phyloP scores from a whole-genome alignment of 2,888 invertebrate genomes.

The Stegana nigrithorax region DNA sequence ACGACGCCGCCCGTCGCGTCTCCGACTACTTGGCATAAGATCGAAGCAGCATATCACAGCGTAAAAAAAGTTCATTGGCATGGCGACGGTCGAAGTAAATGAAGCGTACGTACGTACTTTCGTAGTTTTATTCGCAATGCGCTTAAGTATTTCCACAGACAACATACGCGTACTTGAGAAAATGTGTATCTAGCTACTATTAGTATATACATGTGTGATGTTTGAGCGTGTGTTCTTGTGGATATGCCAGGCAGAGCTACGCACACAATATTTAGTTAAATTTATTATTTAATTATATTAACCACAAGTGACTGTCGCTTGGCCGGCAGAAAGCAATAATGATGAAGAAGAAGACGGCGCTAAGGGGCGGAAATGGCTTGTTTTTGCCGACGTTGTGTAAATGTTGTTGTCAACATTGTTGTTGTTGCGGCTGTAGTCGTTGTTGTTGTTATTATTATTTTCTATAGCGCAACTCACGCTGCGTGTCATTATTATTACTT shows the following conservation, averaged over 20 bases:
- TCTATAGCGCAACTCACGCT: constrained; percentile 8
- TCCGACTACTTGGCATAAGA: background rate
- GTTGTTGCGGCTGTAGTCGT: background rate
- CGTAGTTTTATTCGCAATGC: constrained; percentile 6
- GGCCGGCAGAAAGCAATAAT: background rate
- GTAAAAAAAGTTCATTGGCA: constrained; percentile 47
- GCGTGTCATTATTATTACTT: constrained; percentile 8
- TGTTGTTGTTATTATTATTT: background rate
- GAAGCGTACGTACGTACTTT: background rate
- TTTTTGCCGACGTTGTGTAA: background rate
- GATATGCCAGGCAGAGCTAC: too few relatives aligned
- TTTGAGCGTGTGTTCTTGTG: too few relatives aligned
- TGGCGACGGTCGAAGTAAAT: constrained; percentile 44
- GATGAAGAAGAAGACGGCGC: background rate
- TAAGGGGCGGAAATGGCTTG: background rate
- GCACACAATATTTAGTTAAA: constrained; percentile 34
- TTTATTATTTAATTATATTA: constrained; percentile 53
- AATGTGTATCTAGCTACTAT: too few relatives aligned
- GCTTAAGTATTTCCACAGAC: constrained; percentile 1
- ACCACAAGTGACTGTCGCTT: constrained; percentile 20
- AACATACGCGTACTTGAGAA: constrained; percentile 15
- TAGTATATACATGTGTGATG: background rate
- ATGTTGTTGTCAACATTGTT: too few relatives aligned
- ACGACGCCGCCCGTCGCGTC: constrained; percentile 1
- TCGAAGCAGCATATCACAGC: constrained; percentile 13